Evolutionary conservation across 2,888 invertebrate species (phyloP).

Genomic region (Lasioglossum lativentre): DNA sequence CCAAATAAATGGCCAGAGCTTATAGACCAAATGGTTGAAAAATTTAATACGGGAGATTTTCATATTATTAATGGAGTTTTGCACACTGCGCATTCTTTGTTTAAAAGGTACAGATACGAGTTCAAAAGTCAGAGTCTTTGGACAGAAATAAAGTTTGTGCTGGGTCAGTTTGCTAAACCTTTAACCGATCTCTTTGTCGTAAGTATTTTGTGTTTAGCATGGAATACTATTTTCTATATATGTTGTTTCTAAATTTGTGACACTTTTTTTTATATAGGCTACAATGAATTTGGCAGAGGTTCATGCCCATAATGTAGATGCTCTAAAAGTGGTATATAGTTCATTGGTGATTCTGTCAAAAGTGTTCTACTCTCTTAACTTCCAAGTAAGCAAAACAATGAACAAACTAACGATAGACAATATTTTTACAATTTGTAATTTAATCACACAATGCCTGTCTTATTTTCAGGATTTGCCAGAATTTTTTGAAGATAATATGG

Average conservation of each 20-base stretch:
- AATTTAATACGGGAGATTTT: conserved; percentile 96
- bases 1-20: conserved; percentile 98
- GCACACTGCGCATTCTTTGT: conserved; percentile 97
- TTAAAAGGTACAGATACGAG: conserved; percentile 97
- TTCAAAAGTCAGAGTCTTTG: conserved; percentile 97
- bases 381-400: conserved; percentile 87
- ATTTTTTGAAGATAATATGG: conserved; percentile 99
- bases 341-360: conserved; percentile 95
- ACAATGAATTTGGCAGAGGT: conserved; percentile 93
- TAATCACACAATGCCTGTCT: conserved; percentile 15
- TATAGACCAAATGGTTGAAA: conserved; percentile 96
- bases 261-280: conserved; percentile 86
- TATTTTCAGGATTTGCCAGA: conserved; percentile 94
- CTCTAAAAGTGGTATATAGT: conserved; percentile 94
- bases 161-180: conserved; percentile 97
- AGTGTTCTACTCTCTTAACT: conserved; percentile 98
- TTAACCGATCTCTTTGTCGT: conserved; percentile 96
- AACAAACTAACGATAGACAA: not conserved
- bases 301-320: conserved; percentile 92
- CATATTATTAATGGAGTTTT: conserved; percentile 97
- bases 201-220: conserved; percentile 76
- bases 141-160: conserved; percentile 98
- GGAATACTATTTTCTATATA: not conserved
- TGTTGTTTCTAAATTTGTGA: conserved; percentile 14
- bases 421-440: not conserved